Conservation (phyloP, 1,140 invertebrate species). For the Mizuhopecten yessoensis region DNA sequence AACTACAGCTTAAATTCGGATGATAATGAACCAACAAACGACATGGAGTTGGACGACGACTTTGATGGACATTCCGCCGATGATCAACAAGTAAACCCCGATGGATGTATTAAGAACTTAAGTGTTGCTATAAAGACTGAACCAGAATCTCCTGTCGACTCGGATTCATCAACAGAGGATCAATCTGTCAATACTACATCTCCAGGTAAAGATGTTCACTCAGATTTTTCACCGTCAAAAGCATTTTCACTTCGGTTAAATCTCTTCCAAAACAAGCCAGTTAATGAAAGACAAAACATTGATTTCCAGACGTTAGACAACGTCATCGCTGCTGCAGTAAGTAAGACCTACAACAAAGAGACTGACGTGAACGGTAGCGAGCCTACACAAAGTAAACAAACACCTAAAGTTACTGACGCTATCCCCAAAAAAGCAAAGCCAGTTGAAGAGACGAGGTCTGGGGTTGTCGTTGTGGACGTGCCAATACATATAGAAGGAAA, state of each 20-base stretch:
- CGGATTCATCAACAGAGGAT: background rate
- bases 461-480: background rate
- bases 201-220: background rate
- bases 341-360: conserved; percentile 23
- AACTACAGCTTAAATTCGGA: background rate
- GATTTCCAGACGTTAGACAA: background rate
- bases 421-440: background rate
- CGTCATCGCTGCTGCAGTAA: background rate
- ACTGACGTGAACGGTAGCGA: background rate
- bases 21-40: background rate
- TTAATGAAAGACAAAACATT: background rate
- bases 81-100: background rate
- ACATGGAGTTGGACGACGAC: background rate
- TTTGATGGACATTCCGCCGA: background rate
- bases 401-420: background rate
- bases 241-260: conserved; percentile 8
- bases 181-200: background rate
- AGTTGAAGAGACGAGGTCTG: background rate
- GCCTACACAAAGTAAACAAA: background rate
- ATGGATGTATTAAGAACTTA: background rate
- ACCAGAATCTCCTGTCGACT: background rate
- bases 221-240: conserved; percentile 17
- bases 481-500: background rate
- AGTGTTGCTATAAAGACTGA: background rate
- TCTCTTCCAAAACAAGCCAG: background rate